These are phyloP conservation scores for Hydractinia echinata DNA, from an alignment of 30 jellyfish, hydroid and myxozoan genomes.

Conservation along the genomic window DNA sequence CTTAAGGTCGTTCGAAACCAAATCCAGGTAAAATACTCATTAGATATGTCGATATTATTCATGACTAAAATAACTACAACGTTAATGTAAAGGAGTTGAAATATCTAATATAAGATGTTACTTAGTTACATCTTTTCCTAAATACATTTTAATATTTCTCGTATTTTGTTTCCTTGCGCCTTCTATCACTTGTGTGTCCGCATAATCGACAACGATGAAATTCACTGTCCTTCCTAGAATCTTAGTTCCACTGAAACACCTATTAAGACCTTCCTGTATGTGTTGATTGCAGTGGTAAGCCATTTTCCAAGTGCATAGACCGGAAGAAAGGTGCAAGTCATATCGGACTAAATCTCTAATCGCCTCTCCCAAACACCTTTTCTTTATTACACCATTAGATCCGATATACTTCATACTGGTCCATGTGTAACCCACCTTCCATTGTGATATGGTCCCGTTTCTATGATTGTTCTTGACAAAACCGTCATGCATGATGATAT, in stretches of 20 bases:
- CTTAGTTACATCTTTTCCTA: constrained; percentile 20
- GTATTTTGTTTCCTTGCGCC: constrained; percentile 57
- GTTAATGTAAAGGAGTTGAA: too few species aligned
- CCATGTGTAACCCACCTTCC: constrained; percentile 75
- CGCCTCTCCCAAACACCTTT: constrained; percentile 50
- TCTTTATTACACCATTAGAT: constrained; percentile 33
- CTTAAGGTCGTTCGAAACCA: too few species aligned
- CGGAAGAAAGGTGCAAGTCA: constrained; percentile 54
- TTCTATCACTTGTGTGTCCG: constrained; percentile 35
- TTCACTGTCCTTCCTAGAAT: too few species aligned
- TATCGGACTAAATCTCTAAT: constrained; percentile 40
- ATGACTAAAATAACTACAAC: too few species aligned
- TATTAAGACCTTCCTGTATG: constrained; percentile 25
- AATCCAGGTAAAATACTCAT: too few species aligned
- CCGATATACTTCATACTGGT: constrained; percentile 40
- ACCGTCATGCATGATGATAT: constrained; percentile 45
- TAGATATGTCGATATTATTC: too few species aligned
- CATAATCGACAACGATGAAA: constrained; percentile 68
- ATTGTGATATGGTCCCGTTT: constrained; percentile 2
- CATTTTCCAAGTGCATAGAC: constrained; percentile 54
- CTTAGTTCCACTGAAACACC: constrained; percentile 43
- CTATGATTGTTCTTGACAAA: constrained; percentile 14
- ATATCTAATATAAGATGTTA: too few species aligned
- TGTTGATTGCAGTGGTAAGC: constrained; percentile 45
- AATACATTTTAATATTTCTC: constrained; percentile 33